Base-by-base conservation (phyloP, 92 coral and sea anemone genomes). In the Metridium senile region DNA sequence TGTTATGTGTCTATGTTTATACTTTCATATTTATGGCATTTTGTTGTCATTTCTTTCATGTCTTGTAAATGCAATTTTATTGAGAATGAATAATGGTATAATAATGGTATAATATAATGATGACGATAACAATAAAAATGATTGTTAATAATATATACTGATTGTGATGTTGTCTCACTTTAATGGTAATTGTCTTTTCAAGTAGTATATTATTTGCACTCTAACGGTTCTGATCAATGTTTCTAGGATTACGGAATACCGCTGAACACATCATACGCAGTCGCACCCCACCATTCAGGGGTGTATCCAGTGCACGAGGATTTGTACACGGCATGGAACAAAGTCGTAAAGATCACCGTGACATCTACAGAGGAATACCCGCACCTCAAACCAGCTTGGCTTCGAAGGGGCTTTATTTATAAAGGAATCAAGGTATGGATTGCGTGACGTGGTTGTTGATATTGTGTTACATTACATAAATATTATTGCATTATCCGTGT, bases 361-460 rank as follows among this genome's bases (percentile, higher is more conserved):
- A 94, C 98, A 6, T 87, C 98, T 1, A 94, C 98, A 9, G 98
- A 94, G 39, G 98, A 94, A 74, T 94, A 94, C 73, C 98, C 98
- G 0, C 97, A 89, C 75, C 88, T 94, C 45, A 94, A 89, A 68
- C 98, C 98, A n/a, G 95, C 98, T 4, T 93, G 97, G 95, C 88
- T 86, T 27, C 71, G 98, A 61, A 84, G 94, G 74, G 98, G 98
- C 34, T 94, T 94, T 58, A 84, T 82, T 21, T 85, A 92, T 72
- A 84, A 81, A 80, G 97, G 98, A 53, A 82, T 94, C 20, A 82
- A 88, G 93, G 98, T 93, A 59, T 22, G 30, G 28, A 75, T 63
- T 63, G 69, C 45, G 65, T 63, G 39, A 63, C 69, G 2, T 27
- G 31, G 11, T 4, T 16, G 59, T 25, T 26, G 8, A 19, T 54